phyloP scores from a whole-genome alignment of 2,888 invertebrate genomes.

The Dasysyrphus tricinctus region DNA sequence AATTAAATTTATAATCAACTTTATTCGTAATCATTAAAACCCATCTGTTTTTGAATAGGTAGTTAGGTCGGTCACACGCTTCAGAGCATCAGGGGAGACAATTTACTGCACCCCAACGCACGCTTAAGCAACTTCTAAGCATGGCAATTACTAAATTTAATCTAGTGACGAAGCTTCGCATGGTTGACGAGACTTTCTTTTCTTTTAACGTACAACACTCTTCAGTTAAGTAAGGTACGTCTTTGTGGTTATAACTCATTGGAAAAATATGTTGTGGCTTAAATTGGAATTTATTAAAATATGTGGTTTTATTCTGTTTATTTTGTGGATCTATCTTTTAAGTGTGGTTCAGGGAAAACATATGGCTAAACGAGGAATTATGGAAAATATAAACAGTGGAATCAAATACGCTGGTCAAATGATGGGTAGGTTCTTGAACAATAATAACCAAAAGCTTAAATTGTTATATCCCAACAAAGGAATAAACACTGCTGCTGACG shows the following conservation, averaged over 20 bases:
- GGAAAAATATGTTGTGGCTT: slow-evolving; percentile 48
- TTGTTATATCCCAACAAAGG: slow-evolving; percentile 75
- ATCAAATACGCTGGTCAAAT: slow-evolving; percentile 82
- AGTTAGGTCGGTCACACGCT: slow-evolving; percentile 63
- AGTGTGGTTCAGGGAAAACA: slow-evolving; percentile 68
- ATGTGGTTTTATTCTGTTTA: slow-evolving; percentile 52
- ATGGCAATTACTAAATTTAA: slow-evolving; percentile 56
- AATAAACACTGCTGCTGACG: slow-evolving; percentile 85
- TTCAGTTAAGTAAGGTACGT: slow-evolving; percentile 42
- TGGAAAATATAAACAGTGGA: slow-evolving; percentile 82
- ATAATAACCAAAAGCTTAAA: background rate
- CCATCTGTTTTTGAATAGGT: background rate
- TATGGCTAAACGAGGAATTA: slow-evolving; percentile 78
- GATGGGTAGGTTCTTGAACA: slow-evolving; percentile 78
- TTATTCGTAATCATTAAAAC: background rate
- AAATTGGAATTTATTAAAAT: slow-evolving; percentile 53
- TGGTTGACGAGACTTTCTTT: slow-evolving; percentile 67
- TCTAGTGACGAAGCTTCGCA: slow-evolving; percentile 60
- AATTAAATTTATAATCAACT: background rate
- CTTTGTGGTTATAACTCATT: slow-evolving; percentile 23
- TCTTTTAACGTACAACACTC: slow-evolving; percentile 1
- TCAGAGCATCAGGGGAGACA: slow-evolving; percentile 29
- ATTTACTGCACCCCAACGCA: slow-evolving; percentile 16
- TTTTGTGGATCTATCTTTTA: slow-evolving; percentile 60
- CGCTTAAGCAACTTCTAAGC: slow-evolving; percentile 28